These are phyloP conservation scores for Vanessa atalanta DNA, from an alignment of 1,140 invertebrate genomes.

Conservation along the genomic window DNA sequence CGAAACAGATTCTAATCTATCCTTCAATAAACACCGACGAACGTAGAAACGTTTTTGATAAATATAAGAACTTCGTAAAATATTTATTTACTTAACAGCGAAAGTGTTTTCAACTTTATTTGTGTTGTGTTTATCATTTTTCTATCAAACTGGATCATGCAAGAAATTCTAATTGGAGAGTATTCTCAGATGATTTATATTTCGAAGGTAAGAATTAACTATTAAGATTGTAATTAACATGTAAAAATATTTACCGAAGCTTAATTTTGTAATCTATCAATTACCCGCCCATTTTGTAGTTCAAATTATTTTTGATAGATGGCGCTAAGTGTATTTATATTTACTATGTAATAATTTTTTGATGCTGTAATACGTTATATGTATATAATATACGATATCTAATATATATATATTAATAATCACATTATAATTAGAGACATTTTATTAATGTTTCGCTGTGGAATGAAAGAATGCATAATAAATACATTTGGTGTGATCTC, in stretches of 20 bases:
- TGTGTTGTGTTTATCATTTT: neutral
- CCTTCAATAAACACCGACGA: constrained; percentile 45
- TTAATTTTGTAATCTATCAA: no score
- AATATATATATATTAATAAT: no score
- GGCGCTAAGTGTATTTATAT: constrained; percentile 22
- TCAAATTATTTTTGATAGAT: constrained; percentile 44
- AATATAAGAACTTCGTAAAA: neutral
- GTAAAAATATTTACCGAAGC: no score
- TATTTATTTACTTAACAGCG: neutral
- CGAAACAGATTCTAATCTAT: constrained; percentile 56
- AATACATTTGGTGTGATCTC: no score
- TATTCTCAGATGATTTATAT: neutral
- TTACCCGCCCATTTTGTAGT: constrained; percentile 20
- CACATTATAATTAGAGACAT: no score
- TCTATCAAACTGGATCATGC: constrained; percentile 1
- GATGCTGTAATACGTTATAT: no score
- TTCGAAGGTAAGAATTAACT: neutral
- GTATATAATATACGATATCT: no score
- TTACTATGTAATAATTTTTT: no score
- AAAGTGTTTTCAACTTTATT: constrained; percentile 11
- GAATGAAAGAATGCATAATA: neutral
- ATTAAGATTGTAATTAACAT: neutral
- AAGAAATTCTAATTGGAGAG: neutral
- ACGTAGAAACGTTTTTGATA: constrained; percentile 39
- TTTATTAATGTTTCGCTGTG: no score